phyloP scores from a whole-genome alignment of 2,888 invertebrate genomes.

The Dynastes hyllus region DNA sequence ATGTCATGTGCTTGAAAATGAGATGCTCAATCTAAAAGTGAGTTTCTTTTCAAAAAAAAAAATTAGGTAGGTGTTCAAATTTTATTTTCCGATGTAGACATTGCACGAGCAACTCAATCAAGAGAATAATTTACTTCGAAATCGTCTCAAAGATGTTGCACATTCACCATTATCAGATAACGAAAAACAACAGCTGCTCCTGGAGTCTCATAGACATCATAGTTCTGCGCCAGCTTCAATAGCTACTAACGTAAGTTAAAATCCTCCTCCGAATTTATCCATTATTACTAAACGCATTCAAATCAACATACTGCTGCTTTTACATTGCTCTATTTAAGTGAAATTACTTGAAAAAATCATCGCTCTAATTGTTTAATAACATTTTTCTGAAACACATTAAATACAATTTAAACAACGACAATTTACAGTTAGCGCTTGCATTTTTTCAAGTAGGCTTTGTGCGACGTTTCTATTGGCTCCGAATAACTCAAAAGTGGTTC shows the following conservation, averaged over 20 bases:
- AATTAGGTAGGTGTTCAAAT: no score
- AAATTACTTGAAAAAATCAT: background rate
- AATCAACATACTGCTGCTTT: background rate
- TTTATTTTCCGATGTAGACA: conserved; percentile 74
- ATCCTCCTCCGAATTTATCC: background rate
- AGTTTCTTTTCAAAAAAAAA: conserved; percentile 47
- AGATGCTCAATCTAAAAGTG: conserved; percentile 83
- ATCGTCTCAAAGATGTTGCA: conserved; percentile 84
- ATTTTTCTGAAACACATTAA: background rate
- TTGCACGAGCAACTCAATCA: conserved; percentile 81
- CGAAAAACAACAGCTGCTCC: conserved; percentile 86
- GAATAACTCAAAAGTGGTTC: background rate
- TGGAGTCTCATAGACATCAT: conserved; percentile 80
- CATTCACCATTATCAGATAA: conserved; percentile 88
- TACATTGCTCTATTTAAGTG: no score
- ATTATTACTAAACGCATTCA: background rate
- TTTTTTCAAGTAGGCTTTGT: no score
- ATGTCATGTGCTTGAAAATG: conserved; percentile 76
- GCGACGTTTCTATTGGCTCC: no score
- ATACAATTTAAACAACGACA: background rate
- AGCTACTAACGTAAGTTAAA: conserved; percentile 70
- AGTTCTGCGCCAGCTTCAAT: conserved; percentile 89
- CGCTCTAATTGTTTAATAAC: background rate
- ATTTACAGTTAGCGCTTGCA: background rate
- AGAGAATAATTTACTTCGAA: conserved; percentile 84